Base-by-base conservation (phyloP, 2,797 vertebrate genomes). In the Acrossocheilus wenchowensis region DNA sequence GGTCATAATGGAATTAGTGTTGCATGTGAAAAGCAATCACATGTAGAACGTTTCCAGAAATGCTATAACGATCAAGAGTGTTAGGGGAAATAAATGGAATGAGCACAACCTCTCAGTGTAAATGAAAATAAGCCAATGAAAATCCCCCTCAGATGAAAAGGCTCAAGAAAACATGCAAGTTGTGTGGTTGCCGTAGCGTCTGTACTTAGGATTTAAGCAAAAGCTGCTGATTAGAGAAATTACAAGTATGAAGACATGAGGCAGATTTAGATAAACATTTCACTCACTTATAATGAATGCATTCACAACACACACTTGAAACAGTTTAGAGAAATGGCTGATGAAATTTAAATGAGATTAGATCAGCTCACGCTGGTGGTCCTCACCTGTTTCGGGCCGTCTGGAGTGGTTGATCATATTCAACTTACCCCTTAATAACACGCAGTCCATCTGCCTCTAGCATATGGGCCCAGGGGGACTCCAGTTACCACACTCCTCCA, bases 251-350 rank as follows among this genome's bases (percentile, higher is more conserved):
- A 91, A 89, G 73, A 82, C 17, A 74, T 83, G 89, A 91, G 89
- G 89, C 91, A 73, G 92, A 92, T 91, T 92, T 86, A 84, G 87
- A 39, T 69, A 88, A 89, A 86, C 80, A 85, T 87, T 88, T 90
- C 21, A 81, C 50, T 77, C 12, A 26, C 43, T 85, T 81, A 57
- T 64, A 60, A 36, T 34, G 43, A 62, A 48, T 66, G 77, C 72
- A 73, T 71, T 41, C 45, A 84, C 81, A 60, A 87, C 69, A 81
- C 66, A 81, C 66, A 52, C 69, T 87, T 54, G 26, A 87, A 87
- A 85, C 81, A 68, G 81, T 72, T 81, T 66, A 82, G 68, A 81
- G 86, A 78, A 85, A 80, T 66, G 66, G 75, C 83, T 89, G 75
- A 90, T 91, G 62, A 89, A 87, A 89, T 86, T 86, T 81, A 83